A percentile compares a stretch with the other conserved stretches of the same genome.
Conservation (phyloP, 2,888 invertebrate genomes). For the Clitarchus hookeri region DNA sequence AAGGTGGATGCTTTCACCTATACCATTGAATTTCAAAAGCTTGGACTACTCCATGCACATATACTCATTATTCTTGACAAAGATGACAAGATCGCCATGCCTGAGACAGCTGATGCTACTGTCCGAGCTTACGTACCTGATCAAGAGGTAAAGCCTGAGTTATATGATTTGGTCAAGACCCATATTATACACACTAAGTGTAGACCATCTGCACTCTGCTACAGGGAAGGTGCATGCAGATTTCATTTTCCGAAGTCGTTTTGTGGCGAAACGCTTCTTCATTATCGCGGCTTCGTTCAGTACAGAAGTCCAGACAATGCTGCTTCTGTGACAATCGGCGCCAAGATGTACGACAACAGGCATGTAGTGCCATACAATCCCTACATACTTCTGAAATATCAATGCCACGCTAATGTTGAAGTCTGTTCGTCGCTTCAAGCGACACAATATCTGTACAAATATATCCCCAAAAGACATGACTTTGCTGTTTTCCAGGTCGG, state of each 20-base stretch:
- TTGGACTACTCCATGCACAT: constrained; percentile 47
- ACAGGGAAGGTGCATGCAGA: constrained; percentile 11
- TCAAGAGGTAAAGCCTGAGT: constrained; percentile 9
- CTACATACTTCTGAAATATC: too few relatives aligned
- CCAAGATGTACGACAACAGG: too few relatives aligned
- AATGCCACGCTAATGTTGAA: too few relatives aligned
- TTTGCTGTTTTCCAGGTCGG: too few relatives aligned
- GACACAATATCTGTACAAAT: too few relatives aligned
- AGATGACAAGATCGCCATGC: too few relatives aligned
- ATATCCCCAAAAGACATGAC: too few relatives aligned
- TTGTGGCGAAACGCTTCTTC: constrained; percentile 44
- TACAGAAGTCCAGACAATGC: too few relatives aligned
- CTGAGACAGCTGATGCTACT: constrained; percentile 26
- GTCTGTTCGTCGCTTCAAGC: too few relatives aligned
- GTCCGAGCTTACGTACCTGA: constrained; percentile 41
- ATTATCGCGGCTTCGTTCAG: too few relatives aligned
- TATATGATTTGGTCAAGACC: constrained; percentile 40
- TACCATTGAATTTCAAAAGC: constrained; percentile 44
- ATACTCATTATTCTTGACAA: constrained; percentile 44
- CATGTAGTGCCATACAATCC: too few relatives aligned
- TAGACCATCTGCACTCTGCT: constrained; percentile 40
- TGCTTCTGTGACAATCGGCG: too few relatives aligned
- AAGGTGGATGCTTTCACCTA: not conserved
- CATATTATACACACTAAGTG: constrained; percentile 48
- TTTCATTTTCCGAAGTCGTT: constrained; percentile 42